Base-by-base conservation (phyloP, 1,140 invertebrate genomes). In the Artemia franciscana region DNA sequence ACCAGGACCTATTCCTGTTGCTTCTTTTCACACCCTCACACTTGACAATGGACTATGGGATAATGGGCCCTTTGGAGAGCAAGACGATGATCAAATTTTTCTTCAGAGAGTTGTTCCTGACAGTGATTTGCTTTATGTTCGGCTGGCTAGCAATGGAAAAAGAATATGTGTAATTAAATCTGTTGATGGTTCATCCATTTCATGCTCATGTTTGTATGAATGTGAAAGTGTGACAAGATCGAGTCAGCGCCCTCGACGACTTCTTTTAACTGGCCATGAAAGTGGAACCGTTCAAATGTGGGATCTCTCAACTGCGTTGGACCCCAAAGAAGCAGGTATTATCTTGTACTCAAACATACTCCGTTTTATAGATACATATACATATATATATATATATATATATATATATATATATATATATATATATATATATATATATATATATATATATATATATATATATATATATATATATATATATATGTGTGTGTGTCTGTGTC, bases 261-360 rank as follows among this genome's bases (percentile, higher is more conserved):
- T 94, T 69, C 84, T 98, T 67, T 86, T 98, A 67, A 95, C 92
- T 18, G 94, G 93, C 4, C 93, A 97, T 72, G 82, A 84, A 18
- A 94, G 90, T 71, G 93, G 94, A 58, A 85, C 86, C 60, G 86
- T 96, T 67, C 92, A 96, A 77, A 92, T 97, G 86, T 98, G 92
- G 92, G 93, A 98, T 76, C 77, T 98, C 27, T 95, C 91, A 3
- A 96, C 91, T 7, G 92, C 91, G 58, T 75, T 97, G 21, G 90
- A 96, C 73, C 79, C 86, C 61, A 77, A 82, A 69, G 74, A 80
- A 68, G 82, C 86, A 77, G 76, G 77, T 68, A n/a, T n/a, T n/a
- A n/a, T n/a, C n/a, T n/a, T n/a, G n/a, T n/a, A n/a, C n/a, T n/a
- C n/a, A n/a, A n/a, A n/a, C n/a, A n/a, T n/a, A n/a, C n/a, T n/a